Percentiles rank a stretch among this genome's conserved stretches.
These are phyloP conservation scores for Pterobdella sp. DNA, from an alignment of 2,888 invertebrate genomes.

Conservation along the genomic window DNA sequence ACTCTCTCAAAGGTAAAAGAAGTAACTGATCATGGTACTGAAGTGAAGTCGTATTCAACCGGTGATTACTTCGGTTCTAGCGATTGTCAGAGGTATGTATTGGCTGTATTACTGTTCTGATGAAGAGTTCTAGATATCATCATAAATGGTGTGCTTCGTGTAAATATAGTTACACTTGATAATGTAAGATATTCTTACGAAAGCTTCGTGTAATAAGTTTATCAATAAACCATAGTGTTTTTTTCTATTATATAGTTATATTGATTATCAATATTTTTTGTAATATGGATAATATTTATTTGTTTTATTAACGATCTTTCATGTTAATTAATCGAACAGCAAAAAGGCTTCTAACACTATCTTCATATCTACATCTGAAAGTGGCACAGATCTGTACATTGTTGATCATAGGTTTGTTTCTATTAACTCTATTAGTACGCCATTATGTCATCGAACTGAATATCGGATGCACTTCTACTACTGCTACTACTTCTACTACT, in stretches of 20 bases:
- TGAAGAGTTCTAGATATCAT: too few species aligned
- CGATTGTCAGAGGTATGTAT: conserved; percentile 15
- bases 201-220: too few species aligned
- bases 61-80: conserved; percentile 29
- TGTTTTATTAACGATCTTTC: neutral
- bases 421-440: neutral
- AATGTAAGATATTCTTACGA: too few species aligned
- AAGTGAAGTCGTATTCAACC: neutral
- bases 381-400: conserved; percentile 12
- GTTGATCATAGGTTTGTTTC: conserved; percentile 22
- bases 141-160: too few species aligned
- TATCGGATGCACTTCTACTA: neutral
- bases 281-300: neutral
- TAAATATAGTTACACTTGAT: too few species aligned
- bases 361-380: conserved; percentile 7
- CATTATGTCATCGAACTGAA: neutral
- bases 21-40: conserved; percentile 11
- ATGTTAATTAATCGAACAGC: neutral
- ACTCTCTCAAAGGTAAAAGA: too few species aligned
- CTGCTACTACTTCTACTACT: neutral
- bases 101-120: too few species aligned
- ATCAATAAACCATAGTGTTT: too few species aligned
- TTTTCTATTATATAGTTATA: too few species aligned
- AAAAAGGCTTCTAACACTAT: neutral
- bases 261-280: too few species aligned